Evolutionary conservation across 2,113 vertebrate genomes (phyloP).

Genomic region (Labrus mixtus): DNA sequence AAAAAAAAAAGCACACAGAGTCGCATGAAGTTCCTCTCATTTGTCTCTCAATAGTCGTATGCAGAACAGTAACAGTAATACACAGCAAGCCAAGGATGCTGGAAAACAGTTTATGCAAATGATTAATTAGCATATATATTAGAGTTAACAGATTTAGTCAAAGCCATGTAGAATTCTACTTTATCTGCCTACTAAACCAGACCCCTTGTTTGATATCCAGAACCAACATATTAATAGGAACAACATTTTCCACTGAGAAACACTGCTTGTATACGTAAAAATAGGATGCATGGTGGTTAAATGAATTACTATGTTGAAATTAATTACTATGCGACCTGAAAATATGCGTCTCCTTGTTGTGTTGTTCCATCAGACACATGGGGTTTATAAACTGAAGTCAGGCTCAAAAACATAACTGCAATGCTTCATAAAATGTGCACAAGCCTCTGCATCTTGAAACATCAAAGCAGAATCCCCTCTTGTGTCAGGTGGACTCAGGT

Average conservation of each 20-base stretch:
- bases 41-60: not conserved
- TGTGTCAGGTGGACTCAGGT: too few relatives aligned
- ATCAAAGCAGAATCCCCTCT: not conserved
- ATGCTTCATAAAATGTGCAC: not conserved
- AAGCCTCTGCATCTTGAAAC: not conserved
- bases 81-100: not conserved
- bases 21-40: not conserved
- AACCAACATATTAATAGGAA: slow-evolving; percentile 6
- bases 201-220: not conserved
- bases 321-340: too few relatives aligned
- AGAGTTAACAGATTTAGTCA: slow-evolving; percentile 10
- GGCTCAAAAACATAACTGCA: not conserved
- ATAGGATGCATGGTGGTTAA: too few relatives aligned
- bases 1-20: not conserved
- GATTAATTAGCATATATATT: slow-evolving; percentile 7
- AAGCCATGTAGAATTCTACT: not conserved
- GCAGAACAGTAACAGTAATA: not conserved
- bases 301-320: too few relatives aligned
- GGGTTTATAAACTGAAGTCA: too few relatives aligned
- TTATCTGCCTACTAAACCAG: slow-evolving; percentile 8
- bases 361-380: too few relatives aligned
- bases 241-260: not conserved
- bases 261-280: not conserved
- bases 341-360: not conserved
- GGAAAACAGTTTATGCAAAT: not conserved